Base-by-base conservation (phyloP, 2,888 invertebrate species). In the Drosophila pullipes region DNA sequence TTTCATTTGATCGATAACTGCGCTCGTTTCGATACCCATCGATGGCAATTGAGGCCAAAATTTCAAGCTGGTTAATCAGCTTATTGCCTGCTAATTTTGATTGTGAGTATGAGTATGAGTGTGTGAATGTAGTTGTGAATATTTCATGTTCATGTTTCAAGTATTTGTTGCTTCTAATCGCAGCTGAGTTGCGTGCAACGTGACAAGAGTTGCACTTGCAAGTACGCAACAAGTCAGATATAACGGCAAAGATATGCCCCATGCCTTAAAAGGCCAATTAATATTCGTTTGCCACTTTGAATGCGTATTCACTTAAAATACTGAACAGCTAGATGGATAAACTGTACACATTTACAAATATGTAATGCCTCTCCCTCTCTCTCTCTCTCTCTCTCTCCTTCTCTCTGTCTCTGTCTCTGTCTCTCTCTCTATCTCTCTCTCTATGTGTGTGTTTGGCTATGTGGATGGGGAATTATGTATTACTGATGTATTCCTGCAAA, bases 401-500 rank as follows among this genome's bases (percentile, higher is more conserved):
- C 1, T 47, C 22, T 44, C 3, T 22, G 0, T 44, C 3, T 7
- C 22, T 22, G 1, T 22, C 22, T 2, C 25, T 28, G 25, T 47
- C 3, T 22, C 6, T 22, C 1, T 13, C 7, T 44, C 41, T 44
- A 0, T n/a, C n/a, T 28, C 28, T 53, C 18, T 11, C 41, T 44
- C 25, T 41, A 18, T 37, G n/a, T 31, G 28, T 35, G 30, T 50
- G 25, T 50, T 31, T 31, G 57, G 13, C 39, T 41, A 60, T 53
- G 58, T 58, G 49, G 69, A 53, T 41, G 76, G 65, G 47, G 64
- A 77, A 71, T 67, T 68, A 68, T 68, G 58, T 81, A 77, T 71
- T 61, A 67, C 72, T 77, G 72, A 65, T 61, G 69, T 60, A 57
- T 67, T 68, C 55, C 78, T 61, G 64, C 59, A 69, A 75, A 76